Percentiles rank a stretch among this genome's conserved stretches.
phyloP scores from a whole-genome alignment of 2,888 invertebrate species.

The Timandra comae region DNA sequence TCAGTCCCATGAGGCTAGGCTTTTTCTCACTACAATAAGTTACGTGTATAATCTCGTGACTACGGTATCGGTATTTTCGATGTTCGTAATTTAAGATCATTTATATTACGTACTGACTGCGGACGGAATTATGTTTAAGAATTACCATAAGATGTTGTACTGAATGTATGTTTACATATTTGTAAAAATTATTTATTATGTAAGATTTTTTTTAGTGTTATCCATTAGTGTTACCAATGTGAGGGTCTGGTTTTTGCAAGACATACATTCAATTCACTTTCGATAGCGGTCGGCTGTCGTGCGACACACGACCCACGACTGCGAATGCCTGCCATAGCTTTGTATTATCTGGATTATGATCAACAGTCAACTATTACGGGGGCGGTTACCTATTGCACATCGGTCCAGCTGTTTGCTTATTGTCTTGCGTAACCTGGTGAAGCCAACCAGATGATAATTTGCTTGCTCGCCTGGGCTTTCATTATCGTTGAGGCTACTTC shows the following conservation, averaged over 20 bases:
- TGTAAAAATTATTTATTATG: too few relatives aligned
- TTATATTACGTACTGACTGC: too few relatives aligned
- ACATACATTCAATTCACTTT: constrained; percentile 71
- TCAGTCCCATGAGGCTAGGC: not conserved
- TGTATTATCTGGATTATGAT: constrained; percentile 67
- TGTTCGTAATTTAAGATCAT: constrained; percentile 15
- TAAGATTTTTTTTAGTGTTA: too few relatives aligned
- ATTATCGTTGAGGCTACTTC: constrained; percentile 56
- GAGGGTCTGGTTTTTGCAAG: constrained; percentile 40
- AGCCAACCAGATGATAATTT: constrained; percentile 66
- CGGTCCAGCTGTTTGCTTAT: constrained; percentile 59
- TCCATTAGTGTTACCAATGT: too few relatives aligned
- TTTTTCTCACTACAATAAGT: constrained; percentile 10
- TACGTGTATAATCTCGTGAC: constrained; percentile 9
- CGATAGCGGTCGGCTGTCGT: constrained; percentile 47
- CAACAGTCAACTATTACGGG: constrained; percentile 48
- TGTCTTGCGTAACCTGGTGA: constrained; percentile 68
- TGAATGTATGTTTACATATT: too few relatives aligned
- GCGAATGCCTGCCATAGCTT: constrained; percentile 55
- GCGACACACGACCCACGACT: constrained; percentile 60
- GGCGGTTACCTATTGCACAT: constrained; percentile 61
- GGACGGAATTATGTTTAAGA: too few relatives aligned
- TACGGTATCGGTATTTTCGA: constrained; percentile 7
- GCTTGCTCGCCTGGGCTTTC: constrained; percentile 58
- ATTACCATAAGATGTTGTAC: too few relatives aligned